Conservation (phyloP, 2,113 vertebrate genomes). For the Lepus europaeus region DNA sequence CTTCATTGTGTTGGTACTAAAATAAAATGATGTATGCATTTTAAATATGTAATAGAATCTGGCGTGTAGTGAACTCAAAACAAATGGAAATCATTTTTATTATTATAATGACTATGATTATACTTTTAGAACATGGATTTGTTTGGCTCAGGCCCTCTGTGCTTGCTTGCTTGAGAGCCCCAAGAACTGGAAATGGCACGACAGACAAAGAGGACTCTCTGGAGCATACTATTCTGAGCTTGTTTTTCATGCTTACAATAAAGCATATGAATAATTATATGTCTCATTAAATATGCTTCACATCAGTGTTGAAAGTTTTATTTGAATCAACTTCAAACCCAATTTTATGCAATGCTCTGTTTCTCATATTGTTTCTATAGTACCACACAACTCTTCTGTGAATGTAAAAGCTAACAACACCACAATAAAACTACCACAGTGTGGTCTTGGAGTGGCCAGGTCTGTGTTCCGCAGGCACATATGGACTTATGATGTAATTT, state of each 20-base stretch:
- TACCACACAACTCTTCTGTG: not conserved
- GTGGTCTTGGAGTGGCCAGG: not conserved
- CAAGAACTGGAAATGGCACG: not conserved
- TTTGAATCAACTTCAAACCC: slow-evolving; percentile 31
- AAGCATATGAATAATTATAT: not conserved
- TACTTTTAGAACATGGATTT: not conserved
- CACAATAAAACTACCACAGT: not conserved
- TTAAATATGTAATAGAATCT: not conserved
- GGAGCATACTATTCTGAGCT: not conserved
- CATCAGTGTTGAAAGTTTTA: not conserved
- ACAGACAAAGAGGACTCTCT: not conserved
- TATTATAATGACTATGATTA: not conserved
- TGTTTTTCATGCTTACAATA: not conserved
- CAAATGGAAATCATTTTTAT: not conserved
- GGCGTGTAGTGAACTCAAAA: not conserved
- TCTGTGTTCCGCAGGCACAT: not conserved
- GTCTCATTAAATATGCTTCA: slow-evolving; percentile 55
- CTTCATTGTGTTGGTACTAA: not conserved
- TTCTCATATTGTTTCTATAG: slow-evolving; percentile 20
- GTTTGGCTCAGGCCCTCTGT: not conserved
- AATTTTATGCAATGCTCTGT: not conserved
- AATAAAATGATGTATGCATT: not conserved
- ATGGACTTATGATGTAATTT: not conserved
- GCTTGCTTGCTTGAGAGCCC: not conserved
- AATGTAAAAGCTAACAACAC: not conserved